phyloP scores from a whole-genome alignment of 2,888 invertebrate genomes.

The Drosophila formosana region DNA sequence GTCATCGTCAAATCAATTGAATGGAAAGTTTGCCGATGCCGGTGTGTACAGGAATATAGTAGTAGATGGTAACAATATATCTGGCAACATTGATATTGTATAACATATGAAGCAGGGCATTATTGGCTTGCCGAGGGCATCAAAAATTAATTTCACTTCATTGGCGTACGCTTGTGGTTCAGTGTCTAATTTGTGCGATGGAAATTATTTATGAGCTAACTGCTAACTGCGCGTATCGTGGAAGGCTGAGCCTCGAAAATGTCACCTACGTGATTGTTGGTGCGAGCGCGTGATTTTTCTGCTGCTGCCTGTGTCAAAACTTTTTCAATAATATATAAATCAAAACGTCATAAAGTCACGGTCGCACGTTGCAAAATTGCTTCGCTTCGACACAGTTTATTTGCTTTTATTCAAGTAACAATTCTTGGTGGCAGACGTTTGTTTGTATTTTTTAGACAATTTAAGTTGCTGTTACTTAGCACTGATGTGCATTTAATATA shows the following conservation, averaged over 20 bases:
- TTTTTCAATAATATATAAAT: constrained; percentile 84
- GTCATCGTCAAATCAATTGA: constrained; percentile 57
- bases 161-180: constrained; percentile 30
- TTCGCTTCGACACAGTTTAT: constrained; percentile 41
- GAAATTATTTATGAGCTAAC: constrained; percentile 79
- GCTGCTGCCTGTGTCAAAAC: constrained; percentile 60
- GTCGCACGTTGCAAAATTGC: constrained; percentile 40
- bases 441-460: constrained; percentile 56
- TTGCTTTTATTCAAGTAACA: constrained; percentile 53
- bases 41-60: constrained; percentile 1
- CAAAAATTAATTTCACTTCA: constrained; percentile 80
- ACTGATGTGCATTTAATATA: constrained; percentile 75
- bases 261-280: constrained; percentile 74
- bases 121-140: constrained; percentile 53
- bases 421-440: constrained; percentile 42
- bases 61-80: constrained; percentile 19
- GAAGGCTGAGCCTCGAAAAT: constrained; percentile 34
- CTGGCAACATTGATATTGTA: constrained; percentile 42
- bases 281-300: constrained; percentile 62
- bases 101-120: constrained; percentile 20
- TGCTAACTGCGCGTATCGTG: constrained; percentile 38
- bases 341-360: constrained; percentile 83
- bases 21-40: constrained; percentile 44
- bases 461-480: constrained; percentile 67
- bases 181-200: constrained; percentile 50